Conservation (phyloP, 2,113 vertebrate genomes). For the Nibea coibor region DNA sequence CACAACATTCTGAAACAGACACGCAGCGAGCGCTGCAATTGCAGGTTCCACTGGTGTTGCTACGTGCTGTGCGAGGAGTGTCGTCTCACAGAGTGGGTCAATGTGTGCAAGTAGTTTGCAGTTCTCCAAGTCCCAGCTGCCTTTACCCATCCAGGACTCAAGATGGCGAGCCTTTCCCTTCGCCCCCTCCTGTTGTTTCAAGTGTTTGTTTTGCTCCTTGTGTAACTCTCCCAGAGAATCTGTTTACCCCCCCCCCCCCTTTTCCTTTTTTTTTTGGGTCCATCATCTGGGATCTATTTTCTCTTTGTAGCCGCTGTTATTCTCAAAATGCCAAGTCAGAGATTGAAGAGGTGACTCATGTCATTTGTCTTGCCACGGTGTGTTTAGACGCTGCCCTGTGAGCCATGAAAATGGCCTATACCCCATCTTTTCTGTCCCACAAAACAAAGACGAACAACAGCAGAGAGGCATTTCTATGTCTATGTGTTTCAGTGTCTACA, state of each 20-base stretch:
- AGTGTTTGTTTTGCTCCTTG: constrained; percentile 70
- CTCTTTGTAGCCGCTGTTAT: constrained; percentile 84
- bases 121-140: neutral
- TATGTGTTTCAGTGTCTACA: constrained; percentile 29
- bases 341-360: constrained; percentile 85
- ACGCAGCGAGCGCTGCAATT: constrained; percentile 89
- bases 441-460: constrained; percentile 61
- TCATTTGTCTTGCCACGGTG: constrained; percentile 78
- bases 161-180: constrained; percentile 58
- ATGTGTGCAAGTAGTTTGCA: constrained; percentile 89
- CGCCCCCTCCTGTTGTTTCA: constrained; percentile 47
- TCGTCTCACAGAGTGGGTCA: constrained; percentile 91
- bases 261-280: constrained; percentile 44
- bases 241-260: constrained; percentile 59
- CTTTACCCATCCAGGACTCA: constrained; percentile 59
- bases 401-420: constrained; percentile 75
- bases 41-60: constrained; percentile 94
- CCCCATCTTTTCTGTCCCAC: constrained; percentile 61
- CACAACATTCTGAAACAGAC: constrained; percentile 92
- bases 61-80: constrained; percentile 94
- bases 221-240: constrained; percentile 76
- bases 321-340: constrained; percentile 85
- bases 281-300: constrained; percentile 86
- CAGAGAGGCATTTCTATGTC: constrained; percentile 53
- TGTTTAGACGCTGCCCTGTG: constrained; percentile 78